phyloP scores from a whole-genome alignment of 2,113 vertebrate genomes.

The Clarias magur region DNA sequence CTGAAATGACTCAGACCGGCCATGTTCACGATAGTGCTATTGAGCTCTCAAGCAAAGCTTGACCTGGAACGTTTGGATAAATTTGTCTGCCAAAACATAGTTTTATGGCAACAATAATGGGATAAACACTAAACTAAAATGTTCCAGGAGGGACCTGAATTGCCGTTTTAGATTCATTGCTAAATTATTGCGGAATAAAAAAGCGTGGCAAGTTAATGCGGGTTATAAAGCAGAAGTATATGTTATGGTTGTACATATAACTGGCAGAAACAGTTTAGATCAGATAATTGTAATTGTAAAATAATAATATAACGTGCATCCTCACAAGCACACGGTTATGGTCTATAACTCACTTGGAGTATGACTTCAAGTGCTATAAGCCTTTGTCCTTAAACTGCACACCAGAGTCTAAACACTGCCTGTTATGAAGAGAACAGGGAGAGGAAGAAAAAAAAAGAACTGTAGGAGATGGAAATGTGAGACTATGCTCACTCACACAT shows the following conservation, averaged over 20 bases:
- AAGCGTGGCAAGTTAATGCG: background rate
- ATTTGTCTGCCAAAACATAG: background rate
- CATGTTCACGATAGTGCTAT: background rate
- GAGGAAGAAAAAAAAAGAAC: background rate
- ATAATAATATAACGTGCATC: background rate
- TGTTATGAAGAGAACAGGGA: background rate
- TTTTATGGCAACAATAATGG: slow-evolving; percentile 2
- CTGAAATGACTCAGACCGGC: background rate
- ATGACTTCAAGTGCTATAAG: background rate
- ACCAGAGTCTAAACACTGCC: background rate
- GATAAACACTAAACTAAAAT: slow-evolving; percentile 19
- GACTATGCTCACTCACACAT: background rate
- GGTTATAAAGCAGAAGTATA: background rate
- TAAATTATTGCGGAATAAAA: background rate
- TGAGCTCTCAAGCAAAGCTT: background rate
- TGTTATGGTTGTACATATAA: background rate
- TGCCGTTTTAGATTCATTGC: background rate
- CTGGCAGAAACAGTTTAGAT: background rate
- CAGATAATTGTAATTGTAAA: background rate
- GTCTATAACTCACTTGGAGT: background rate
- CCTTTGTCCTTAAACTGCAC: background rate
- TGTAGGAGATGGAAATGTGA: background rate
- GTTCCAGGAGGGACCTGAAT: slow-evolving; percentile 3
- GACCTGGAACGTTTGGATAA: background rate
- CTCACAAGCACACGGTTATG: background rate